phyloP scores from a whole-genome alignment of 2,888 invertebrate species.

The Pachycephus smyrnensis region DNA sequence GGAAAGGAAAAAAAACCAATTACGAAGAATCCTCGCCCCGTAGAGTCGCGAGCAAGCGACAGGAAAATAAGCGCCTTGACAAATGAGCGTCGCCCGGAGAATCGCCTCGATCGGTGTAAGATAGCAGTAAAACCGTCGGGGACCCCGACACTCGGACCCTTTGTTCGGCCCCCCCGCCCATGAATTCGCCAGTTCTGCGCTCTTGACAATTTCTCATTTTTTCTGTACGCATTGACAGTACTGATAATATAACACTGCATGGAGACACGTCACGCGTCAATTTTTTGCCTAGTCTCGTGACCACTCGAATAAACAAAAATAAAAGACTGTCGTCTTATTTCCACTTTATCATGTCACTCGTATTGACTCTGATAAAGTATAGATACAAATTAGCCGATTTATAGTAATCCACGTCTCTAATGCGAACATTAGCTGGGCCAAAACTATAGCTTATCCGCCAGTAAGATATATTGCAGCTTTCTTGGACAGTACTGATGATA shows the following conservation, averaged over 20 bases:
- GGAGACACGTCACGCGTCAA: too few species aligned
- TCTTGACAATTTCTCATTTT: neutral
- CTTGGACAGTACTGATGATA: too few species aligned
- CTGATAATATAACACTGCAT: neutral
- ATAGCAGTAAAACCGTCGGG: neutral
- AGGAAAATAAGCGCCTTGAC: constrained; percentile 8
- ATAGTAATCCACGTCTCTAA: neutral
- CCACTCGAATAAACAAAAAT: too few species aligned
- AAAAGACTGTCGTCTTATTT: neutral
- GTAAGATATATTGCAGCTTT: neutral
- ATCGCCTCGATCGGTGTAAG: neutral
- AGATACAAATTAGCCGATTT: neutral
- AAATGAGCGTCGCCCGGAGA: neutral
- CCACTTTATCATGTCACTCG: neutral
- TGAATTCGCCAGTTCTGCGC: neutral
- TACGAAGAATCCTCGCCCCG: constrained; percentile 1
- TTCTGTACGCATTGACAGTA: neutral
- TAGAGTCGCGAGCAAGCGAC: constrained; percentile 3
- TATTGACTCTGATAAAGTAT: neutral
- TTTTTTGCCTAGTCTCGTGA: too few species aligned
- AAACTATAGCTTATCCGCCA: too few species aligned
- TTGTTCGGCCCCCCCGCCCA: neutral
- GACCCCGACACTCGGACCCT: neutral
- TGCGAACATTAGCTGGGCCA: neutral
- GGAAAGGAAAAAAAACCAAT: constrained; percentile 3